phyloP scores from a whole-genome alignment of 2,888 invertebrate species.

The Scrobipalpa costella region DNA sequence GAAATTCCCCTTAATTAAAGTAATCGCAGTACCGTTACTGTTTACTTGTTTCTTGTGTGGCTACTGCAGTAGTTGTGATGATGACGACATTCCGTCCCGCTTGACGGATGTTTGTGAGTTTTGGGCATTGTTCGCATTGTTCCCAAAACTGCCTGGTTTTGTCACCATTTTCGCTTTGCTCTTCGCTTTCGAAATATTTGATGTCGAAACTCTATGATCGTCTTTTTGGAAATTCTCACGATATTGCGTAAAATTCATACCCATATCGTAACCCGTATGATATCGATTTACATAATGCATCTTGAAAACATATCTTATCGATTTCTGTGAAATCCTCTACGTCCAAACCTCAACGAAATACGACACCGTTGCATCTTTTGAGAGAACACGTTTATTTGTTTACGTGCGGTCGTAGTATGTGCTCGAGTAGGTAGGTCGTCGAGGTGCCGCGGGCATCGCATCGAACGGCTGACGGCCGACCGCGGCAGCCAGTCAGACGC shows the following conservation, averaged over 20 bases:
- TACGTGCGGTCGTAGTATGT: conserved; percentile 71
- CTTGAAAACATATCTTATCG: not conserved
- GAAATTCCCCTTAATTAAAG: conserved; percentile 26
- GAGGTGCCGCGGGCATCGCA: conserved; percentile 51
- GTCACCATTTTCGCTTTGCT: conserved; percentile 39
- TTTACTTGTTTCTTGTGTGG: conserved; percentile 27
- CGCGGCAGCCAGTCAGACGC: conserved; percentile 60
- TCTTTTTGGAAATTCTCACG: not conserved
- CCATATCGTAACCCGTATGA: not conserved
- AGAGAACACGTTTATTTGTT: conserved; percentile 61
- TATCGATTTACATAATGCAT: not conserved
- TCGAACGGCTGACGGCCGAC: conserved; percentile 21
- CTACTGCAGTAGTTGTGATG: conserved; percentile 30
- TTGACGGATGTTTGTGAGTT: conserved; percentile 48
- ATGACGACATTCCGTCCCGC: conserved; percentile 41
- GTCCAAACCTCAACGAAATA: conserved; percentile 31
- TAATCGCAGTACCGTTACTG: conserved; percentile 26
- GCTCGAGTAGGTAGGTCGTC: conserved; percentile 68
- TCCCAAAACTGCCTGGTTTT: conserved; percentile 42
- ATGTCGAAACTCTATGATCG: conserved; percentile 22
- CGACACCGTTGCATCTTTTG: conserved; percentile 38
- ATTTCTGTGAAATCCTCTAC: not conserved
- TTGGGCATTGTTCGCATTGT: conserved; percentile 49
- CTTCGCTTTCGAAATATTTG: conserved; percentile 34
- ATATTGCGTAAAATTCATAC: not conserved